These are phyloP conservation scores for Bubalus kerabau DNA, from an alignment of 2,113 vertebrate genomes.

Conservation along the genomic window DNA sequence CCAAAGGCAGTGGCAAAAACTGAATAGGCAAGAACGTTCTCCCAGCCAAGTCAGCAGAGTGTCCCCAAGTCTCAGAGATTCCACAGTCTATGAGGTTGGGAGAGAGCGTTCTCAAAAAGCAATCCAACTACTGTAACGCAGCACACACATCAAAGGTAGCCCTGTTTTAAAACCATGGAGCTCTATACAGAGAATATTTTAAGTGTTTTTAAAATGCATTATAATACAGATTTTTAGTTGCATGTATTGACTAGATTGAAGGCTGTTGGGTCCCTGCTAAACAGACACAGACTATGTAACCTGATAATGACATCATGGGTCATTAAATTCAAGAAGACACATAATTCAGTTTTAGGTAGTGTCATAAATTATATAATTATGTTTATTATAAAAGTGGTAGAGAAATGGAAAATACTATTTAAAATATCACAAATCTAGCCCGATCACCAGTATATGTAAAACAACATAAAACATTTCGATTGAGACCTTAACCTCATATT, in stretches of 20 bases:
- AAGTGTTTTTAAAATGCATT: neutral
- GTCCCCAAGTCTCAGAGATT: constrained; percentile 60
- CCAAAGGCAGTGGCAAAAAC: constrained; percentile 76
- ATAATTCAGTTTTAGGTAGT: neutral
- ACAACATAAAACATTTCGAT: neutral
- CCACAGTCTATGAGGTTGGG: constrained; percentile 17
- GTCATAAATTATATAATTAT: neutral
- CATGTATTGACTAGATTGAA: neutral
- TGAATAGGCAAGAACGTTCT: constrained; percentile 68
- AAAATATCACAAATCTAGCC: neutral
- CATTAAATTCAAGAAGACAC: neutral
- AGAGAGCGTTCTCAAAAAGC: neutral
- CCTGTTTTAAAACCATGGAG: neutral
- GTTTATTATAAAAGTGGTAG: neutral
- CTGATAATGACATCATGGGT: neutral
- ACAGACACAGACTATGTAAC: neutral
- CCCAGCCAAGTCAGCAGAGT: constrained; percentile 59
- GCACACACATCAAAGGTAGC: neutral
- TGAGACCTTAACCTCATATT: neutral
- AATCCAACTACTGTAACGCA: neutral
- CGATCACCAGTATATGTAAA: neutral
- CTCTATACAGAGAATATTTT: neutral
- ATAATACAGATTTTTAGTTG: neutral
- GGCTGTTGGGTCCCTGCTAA: neutral
- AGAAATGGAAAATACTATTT: neutral